Percentiles rank a stretch among this genome's conserved stretches.
Conservation (phyloP, 2,113 vertebrate species). For the Peucedramus taeniatus region DNA sequence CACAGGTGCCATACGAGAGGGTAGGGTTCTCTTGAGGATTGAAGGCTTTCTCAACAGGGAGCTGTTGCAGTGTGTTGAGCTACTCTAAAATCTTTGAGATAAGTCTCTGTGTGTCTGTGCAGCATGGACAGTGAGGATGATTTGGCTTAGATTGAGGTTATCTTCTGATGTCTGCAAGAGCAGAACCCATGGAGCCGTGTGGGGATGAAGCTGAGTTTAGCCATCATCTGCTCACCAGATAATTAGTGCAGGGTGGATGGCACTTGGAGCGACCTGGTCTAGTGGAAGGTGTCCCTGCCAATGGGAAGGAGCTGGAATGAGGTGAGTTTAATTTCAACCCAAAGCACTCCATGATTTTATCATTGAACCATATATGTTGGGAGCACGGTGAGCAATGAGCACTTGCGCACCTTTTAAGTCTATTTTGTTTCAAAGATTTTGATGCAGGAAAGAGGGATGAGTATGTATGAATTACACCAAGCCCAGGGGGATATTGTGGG, state of each 20-base stretch:
- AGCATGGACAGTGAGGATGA: not conserved
- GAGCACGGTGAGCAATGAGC: not conserved
- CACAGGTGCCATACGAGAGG: fast-evolving
- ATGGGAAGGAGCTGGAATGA: not conserved
- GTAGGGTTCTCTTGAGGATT: not conserved
- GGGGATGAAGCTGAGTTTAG: not conserved
- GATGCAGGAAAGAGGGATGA: not conserved
- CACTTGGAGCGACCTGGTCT: not conserved
- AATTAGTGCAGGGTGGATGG: not conserved
- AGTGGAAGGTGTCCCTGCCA: not conserved
- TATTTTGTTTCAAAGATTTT: not conserved
- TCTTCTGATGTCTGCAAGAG: not conserved
- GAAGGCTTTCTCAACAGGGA: not conserved
- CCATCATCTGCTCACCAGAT: not conserved
- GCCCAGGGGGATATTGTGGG: not conserved
- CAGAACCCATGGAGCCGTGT: fast-evolving
- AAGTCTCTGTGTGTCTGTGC: not conserved
- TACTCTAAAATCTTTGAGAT: not conserved
- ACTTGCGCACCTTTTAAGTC: fast-evolving
- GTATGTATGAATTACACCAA: not conserved
- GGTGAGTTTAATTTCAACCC: not conserved
- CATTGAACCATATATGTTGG: not conserved
- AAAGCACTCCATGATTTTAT: not conserved
- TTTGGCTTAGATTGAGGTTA: not conserved
- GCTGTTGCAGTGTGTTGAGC: not conserved